These are phyloP conservation scores for Epinotia nisella DNA, from an alignment of 2,888 invertebrate species.

Conservation along the genomic window DNA sequence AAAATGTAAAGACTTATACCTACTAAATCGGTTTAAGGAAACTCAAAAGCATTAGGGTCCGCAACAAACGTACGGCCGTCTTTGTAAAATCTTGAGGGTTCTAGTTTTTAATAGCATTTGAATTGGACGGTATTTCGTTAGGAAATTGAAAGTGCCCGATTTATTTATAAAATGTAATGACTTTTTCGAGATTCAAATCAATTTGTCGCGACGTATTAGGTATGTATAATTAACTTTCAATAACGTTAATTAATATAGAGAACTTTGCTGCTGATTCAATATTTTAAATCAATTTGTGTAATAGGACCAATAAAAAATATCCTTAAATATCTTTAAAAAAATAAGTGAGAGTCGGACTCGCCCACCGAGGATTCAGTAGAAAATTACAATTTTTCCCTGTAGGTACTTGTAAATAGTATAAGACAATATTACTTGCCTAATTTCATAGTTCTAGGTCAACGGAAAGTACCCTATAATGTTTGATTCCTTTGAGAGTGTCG, in stretches of 20 bases:
- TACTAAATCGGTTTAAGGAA: conserved; percentile 38
- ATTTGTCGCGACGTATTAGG: neutral
- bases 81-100: conserved; percentile 12
- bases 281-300: neutral
- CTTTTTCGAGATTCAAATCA: neutral
- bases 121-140: neutral
- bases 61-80: conserved; percentile 7
- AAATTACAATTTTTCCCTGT: too few relatives aligned
- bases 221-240: too few relatives aligned
- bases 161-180: neutral
- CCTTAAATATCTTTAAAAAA: too few relatives aligned
- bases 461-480: too few relatives aligned
- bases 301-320: neutral
- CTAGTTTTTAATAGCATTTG: neutral
- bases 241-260: neutral
- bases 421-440: too few relatives aligned
- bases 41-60: conserved; percentile 27
- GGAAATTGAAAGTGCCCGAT: neutral
- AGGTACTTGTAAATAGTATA: too few relatives aligned
- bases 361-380: too few relatives aligned
- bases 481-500: too few relatives aligned
- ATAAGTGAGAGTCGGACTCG: too few relatives aligned
- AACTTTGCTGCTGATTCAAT: neutral
- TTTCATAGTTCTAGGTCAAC: too few relatives aligned
- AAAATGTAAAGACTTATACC: conserved; percentile 42